Percentiles rank a stretch among this genome's conserved stretches.
Conservation (phyloP, 2,888 invertebrate genomes). For the Torymus auratus region DNA sequence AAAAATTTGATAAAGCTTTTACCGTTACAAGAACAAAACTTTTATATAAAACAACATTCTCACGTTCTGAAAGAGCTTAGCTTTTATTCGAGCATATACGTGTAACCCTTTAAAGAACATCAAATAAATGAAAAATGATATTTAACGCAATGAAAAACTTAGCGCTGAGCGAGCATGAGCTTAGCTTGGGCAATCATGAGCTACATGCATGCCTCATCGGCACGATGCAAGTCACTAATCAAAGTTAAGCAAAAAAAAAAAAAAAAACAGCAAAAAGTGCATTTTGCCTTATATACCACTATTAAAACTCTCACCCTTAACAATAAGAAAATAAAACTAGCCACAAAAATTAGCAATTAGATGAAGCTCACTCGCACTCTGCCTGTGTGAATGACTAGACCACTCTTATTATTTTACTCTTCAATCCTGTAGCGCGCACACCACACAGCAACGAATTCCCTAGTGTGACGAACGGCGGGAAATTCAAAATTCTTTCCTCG, state of each 20-base stretch:
- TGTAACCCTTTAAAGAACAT: not conserved
- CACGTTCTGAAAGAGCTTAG: not conserved
- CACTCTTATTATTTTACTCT: not conserved
- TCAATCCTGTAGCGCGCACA: no score
- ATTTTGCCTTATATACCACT: no score
- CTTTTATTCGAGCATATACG: conserved; percentile 15
- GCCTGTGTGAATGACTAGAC: not conserved
- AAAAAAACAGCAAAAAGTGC: not conserved
- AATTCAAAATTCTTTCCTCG: conserved; percentile 18
- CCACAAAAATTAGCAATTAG: not conserved
- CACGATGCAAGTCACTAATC: conserved; percentile 41
- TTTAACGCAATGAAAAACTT: conserved; percentile 4
- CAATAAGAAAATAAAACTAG: no score
- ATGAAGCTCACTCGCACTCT: conserved; percentile 19
- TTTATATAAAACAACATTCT: no score
- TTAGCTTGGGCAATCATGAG: conserved; percentile 50
- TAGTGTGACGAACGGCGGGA: not conserved
- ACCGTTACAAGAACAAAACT: no score
- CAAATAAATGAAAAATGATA: conserved; percentile 18
- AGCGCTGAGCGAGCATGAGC: conserved; percentile 55
- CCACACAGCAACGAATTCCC: conserved; percentile 5
- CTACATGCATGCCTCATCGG: conserved; percentile 50
- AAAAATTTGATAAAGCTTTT: no score
- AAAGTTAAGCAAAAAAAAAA: conserved; percentile 7
- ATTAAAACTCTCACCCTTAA: no score